Evolutionary conservation across 1,140 invertebrate species (phyloP).

Genomic region (Samia ricini): DNA sequence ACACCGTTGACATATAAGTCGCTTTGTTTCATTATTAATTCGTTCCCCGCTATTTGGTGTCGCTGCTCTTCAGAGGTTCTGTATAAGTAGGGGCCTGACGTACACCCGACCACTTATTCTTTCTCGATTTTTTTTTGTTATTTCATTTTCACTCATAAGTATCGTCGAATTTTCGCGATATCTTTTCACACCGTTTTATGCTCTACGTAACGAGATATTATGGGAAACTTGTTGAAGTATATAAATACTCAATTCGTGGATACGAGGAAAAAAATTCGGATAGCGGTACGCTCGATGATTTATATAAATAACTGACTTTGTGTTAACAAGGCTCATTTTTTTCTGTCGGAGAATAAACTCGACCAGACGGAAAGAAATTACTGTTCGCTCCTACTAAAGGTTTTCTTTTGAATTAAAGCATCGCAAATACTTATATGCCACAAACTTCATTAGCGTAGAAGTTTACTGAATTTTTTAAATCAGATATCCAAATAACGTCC

Average conservation of each 20-base stretch:
- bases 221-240: not conserved
- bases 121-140: conserved; percentile 34
- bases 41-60: conserved; percentile 71
- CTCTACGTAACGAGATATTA: not conserved
- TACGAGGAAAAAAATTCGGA: not conserved
- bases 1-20: conserved; percentile 42
- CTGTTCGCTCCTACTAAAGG: not conserved
- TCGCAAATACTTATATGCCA: not conserved
- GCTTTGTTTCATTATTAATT: conserved; percentile 66
- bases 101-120: conserved; percentile 39
- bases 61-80: conserved; percentile 60
- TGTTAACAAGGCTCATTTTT: conserved; percentile 57
- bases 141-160: conserved; percentile 13
- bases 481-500: no score
- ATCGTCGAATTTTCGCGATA: not conserved
- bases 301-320: conserved; percentile 48
- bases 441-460: not conserved
- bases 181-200: not conserved
- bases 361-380: conserved; percentile 22
- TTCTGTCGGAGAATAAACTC: conserved; percentile 23
- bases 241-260: conserved; percentile 2
- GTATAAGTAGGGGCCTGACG: conserved; percentile 48
- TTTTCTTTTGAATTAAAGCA: not conserved
- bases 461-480: no score
- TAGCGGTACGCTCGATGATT: conserved; percentile 43